phyloP scores from a whole-genome alignment of 2,113 vertebrate species.

The Manacus vitellinus region DNA sequence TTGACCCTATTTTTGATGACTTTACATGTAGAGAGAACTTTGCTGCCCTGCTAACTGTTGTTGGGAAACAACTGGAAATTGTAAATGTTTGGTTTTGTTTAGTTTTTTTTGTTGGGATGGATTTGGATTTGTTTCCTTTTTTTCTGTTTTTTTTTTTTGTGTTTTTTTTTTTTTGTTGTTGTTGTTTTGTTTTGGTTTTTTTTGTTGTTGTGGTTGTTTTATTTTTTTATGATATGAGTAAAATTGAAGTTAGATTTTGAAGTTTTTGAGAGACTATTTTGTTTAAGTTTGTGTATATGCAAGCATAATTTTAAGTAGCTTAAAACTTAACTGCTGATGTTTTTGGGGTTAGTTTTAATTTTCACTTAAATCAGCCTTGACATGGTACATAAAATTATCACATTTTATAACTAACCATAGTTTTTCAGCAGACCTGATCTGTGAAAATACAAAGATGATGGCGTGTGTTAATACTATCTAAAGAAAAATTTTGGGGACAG shows the following conservation, averaged over 20 bases:
- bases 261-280: not conserved
- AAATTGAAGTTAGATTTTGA: not conserved
- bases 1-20: not conserved
- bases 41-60: not conserved
- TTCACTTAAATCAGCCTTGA: not conserved
- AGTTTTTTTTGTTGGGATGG: not conserved
- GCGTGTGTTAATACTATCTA: not conserved
- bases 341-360: not conserved
- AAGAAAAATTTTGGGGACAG: not conserved
- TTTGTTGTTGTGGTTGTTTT: not conserved
- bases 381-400: not conserved
- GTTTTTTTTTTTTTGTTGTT: not conserved
- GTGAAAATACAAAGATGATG: not conserved
- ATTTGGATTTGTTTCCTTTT: not conserved
- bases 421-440: not conserved
- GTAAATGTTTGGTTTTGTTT: not conserved
- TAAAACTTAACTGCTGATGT: not conserved
- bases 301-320: not conserved
- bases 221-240: not conserved
- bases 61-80: not conserved
- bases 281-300: not conserved
- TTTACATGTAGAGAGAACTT: not conserved
- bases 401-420: not conserved
- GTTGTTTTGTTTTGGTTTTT: not conserved
- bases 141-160: not conserved